Base-by-base conservation (phyloP, 2,888 invertebrate species). In the Syritta pipiens region DNA sequence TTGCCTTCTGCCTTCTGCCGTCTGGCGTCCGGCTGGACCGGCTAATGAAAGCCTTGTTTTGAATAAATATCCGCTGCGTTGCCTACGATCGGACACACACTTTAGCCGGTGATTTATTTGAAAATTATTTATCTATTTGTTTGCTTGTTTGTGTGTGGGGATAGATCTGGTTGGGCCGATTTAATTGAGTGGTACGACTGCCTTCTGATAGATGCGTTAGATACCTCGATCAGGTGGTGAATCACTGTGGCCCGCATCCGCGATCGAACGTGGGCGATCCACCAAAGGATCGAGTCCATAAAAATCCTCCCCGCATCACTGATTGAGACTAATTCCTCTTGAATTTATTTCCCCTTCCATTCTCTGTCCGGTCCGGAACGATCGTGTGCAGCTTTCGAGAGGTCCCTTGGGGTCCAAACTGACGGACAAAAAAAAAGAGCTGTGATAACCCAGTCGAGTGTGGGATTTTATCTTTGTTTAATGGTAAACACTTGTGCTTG, bases 381-480 rank as follows among this genome's bases (percentile, higher is more conserved):
- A 24, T 3, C 24, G 6, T 49, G 24, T 55, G 30, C 19, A 24
- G 14, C 9, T 42, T 14, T 28, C 19, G 32, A 40, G n/a, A n/a
- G 40, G 30, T 53, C 49, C 14, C 37, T 42, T 46, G 20, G 22
- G 53, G 40, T 48, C 22, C 37, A 44, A 3, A 17, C 6, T n/a
- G 32, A 32, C 32, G 12, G 10, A 40, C 48, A 17, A 19, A n/a
- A 7, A 37, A 32, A 57, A 60, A 48, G n/a, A n/a, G n/a, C n/a
- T n/a, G n/a, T 65, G 60, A 77, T 72, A 72, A 72, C 59, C 72
- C 65, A 67, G 17, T 49, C 67, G 72, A 65, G 65, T 67, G 72
- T 74, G 79, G 79, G 74, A 79, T 68, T 62, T 79, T 79, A 79
- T 79, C 79, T 79, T 57, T 32, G 51, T 72, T 79, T 55, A 67